Conservation (phyloP, 2,113 vertebrate species). For the Callithrix jacchus region DNA sequence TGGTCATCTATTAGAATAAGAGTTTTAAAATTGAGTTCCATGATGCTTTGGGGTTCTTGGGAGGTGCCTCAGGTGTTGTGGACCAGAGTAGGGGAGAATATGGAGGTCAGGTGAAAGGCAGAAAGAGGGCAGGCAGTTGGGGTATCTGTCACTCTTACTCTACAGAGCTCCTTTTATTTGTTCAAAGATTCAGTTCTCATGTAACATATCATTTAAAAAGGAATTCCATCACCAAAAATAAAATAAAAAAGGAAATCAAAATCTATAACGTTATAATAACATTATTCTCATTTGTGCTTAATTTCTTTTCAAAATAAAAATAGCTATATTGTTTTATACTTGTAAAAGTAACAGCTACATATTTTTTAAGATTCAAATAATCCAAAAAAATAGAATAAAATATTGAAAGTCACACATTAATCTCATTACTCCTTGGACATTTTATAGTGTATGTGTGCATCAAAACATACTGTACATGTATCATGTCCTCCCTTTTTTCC, state of each 20-base stretch:
- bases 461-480: neutral
- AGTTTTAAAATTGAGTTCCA: neutral
- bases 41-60: neutral
- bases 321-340: neutral
- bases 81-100: rapidly evolving
- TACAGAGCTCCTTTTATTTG: neutral
- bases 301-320: conserved; percentile 19
- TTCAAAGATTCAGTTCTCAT: neutral
- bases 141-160: neutral
- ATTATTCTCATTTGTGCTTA: neutral
- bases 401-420: neutral
- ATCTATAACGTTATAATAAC: neutral
- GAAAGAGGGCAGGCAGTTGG: neutral
- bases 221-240: neutral
- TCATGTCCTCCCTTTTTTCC: neutral
- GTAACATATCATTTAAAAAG: neutral
- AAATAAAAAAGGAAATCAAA: neutral
- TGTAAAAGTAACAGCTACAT: neutral
- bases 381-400: neutral
- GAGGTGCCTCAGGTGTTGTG: neutral
- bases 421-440: neutral
- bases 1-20: neutral
- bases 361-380: conserved; percentile 19
- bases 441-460: neutral
- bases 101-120: neutral